These are phyloP conservation scores for Tauraco erythrolophus DNA, from an alignment of 2,113 vertebrate genomes.

Conservation along the genomic window DNA sequence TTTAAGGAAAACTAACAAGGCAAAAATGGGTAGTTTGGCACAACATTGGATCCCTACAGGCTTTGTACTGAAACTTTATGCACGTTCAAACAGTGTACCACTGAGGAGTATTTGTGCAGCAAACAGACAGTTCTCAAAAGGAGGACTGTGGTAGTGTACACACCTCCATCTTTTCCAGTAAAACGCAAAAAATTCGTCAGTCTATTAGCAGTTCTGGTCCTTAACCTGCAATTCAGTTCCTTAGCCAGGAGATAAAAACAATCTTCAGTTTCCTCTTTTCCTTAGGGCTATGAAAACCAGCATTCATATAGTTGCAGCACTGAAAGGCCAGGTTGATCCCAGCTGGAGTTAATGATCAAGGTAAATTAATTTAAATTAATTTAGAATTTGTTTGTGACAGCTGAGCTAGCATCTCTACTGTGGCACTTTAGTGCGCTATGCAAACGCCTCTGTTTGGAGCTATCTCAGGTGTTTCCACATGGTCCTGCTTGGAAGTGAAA, in stretches of 20 bases:
- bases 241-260: neutral
- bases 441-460: neutral
- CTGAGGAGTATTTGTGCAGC: neutral
- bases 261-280: neutral
- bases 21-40: neutral
- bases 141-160: neutral
- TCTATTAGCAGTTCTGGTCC: neutral
- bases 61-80: neutral
- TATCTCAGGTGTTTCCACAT: neutral
- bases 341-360: neutral
- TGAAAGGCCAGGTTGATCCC: neutral
- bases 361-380: neutral
- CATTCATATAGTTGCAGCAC: neutral
- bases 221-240: neutral
- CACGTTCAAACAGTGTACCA: accelerated
- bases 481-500: neutral
- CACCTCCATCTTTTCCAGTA: neutral
- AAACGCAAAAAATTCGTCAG: neutral
- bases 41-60: neutral
- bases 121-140: neutral
- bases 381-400: neutral
- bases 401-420: neutral
- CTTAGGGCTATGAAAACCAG: neutral
- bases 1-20: neutral
- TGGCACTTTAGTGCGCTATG: accelerated